A percentile compares a stretch with the other conserved stretches of the same genome.
These are phyloP conservation scores for Limnephilus marmoratus DNA, from an alignment of 2,888 invertebrate species.

Conservation along the genomic window DNA sequence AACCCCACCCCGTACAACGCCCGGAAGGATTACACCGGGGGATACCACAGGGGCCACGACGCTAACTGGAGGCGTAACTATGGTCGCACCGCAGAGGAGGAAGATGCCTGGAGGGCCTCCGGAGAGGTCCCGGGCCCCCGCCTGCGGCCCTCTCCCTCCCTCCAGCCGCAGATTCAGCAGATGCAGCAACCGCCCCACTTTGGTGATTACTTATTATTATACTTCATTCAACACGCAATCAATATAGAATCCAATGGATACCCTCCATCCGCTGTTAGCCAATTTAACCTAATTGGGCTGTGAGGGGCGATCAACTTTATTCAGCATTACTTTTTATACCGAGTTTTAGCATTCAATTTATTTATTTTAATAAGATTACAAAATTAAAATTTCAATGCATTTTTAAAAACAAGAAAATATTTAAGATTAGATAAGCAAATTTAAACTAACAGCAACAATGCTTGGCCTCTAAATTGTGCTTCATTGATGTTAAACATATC, in stretches of 20 bases:
- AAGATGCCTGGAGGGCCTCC: constrained; percentile 67
- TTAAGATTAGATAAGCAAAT: too few species aligned
- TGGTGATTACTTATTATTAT: background rate
- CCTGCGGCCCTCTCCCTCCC: background rate
- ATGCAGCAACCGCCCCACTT: constrained; percentile 13
- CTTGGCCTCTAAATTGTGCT: too few species aligned
- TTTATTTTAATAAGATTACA: too few species aligned
- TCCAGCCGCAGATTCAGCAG: background rate
- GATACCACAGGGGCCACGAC: constrained; percentile 69
- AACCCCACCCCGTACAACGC: background rate
- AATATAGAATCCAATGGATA: background rate
- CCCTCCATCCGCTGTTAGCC: background rate
- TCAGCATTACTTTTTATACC: background rate
- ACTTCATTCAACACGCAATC: background rate
- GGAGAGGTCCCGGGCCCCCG: constrained; percentile 61
- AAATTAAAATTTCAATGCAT: too few species aligned
- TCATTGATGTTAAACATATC: too few species aligned
- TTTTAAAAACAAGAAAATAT: too few species aligned
- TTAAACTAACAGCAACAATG: too few species aligned
- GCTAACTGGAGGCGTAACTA: constrained; percentile 68
- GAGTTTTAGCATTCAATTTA: background rate
- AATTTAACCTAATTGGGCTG: background rate
- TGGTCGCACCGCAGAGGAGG: constrained; percentile 66
- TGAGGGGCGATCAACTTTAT: background rate
- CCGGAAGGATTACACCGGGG: constrained; percentile 8